Evolutionary conservation across 2,113 vertebrate genomes (phyloP).

Genomic region (Lucifuga dentata): DNA sequence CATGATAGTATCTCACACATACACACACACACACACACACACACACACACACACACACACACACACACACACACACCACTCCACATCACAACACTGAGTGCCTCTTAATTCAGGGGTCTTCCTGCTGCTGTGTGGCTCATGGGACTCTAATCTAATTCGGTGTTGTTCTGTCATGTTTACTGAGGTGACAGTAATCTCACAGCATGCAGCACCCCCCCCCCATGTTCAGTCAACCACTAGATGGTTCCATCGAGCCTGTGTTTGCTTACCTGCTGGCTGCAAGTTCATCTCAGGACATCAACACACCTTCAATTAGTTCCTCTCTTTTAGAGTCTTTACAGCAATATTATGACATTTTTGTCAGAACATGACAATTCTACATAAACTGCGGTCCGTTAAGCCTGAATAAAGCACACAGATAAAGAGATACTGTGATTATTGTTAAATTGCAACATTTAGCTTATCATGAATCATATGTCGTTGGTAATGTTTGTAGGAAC

Average conservation of each 20-base stretch:
- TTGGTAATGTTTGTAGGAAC: too few relatives aligned
- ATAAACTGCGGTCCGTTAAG: too few relatives aligned
- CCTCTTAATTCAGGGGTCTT: slow-evolving; percentile 25
- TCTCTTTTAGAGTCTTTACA: slow-evolving; percentile 15
- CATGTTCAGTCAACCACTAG: slow-evolving; percentile 64
- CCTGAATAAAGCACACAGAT: neutral
- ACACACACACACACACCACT: slow-evolving; percentile 1
- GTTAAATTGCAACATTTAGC: too few relatives aligned
- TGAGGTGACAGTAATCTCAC: slow-evolving; percentile 52
- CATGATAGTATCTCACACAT: slow-evolving; percentile 38
- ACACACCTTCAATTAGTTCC: slow-evolving; percentile 3
- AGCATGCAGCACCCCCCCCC: slow-evolving; percentile 26
- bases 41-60: neutral
- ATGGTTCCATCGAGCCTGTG: slow-evolving; percentile 74
- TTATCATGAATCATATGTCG: too few relatives aligned
- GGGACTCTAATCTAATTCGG: slow-evolving; percentile 54
- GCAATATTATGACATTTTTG: neutral
- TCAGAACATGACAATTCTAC: neutral
- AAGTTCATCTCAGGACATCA: slow-evolving; percentile 55
- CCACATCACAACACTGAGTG: neutral
- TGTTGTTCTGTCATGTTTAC: slow-evolving; percentile 54
- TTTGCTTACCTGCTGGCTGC: slow-evolving; percentile 34
- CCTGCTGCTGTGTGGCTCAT: slow-evolving; percentile 45
- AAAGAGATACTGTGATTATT: too few relatives aligned
- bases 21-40: neutral